Evolutionary conservation across 2,113 vertebrate genomes (phyloP), one percentile per base, ranked within the genome.

Genomic region (Zapus hudsonius): DNA sequence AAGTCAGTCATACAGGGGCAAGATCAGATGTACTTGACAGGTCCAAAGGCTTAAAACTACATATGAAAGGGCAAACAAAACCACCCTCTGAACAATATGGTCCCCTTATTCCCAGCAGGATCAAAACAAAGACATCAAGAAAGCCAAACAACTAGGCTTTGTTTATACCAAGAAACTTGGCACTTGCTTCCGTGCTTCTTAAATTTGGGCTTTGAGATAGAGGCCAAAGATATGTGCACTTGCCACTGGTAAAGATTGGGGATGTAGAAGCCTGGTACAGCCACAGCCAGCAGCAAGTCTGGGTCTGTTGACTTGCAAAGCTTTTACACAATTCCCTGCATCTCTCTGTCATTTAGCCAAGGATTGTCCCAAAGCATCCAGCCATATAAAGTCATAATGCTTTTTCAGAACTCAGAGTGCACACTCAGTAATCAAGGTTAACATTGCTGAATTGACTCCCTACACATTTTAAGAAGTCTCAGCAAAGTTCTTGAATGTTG

Each of bases 401-500:
- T 44, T 29, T 93, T 80, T 52, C 29, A 67, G 42, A 52, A 59
- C 85, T 78, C 40, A 74, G 38, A 79, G 47, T 20, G n/a, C 3
- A 22, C 64, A 12, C 69, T 85, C 75, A 84, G 5, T 33, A 17
- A 42, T 66, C 55, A 80, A 89, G 55, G 44, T 79, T 70, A 44
- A 38, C 36, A 17, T 73, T 12, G 40, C 69, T 83, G 25, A 76
- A 63, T 38, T 79, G 73, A 61, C 64, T 72, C 66, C 79, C 52
- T 55, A 31, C 64, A 19, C n/a, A 27, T 84, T 95, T 91, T 74
- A 89, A 91, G 84, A 73, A 69, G 52, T 47, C 72, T 96, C 73
- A 74, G 72, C 12, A 42, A 87, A 89, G 69, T 67, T 85, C 40
- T 69, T 22, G n/a, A 95, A 67, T 75, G 84, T 13, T n/a, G n/a